Percentiles rank a stretch among this genome's conserved stretches.
These are phyloP conservation scores for Lycodopsis pacificus DNA, from an alignment of 2,797 vertebrate genomes.

Conservation along the genomic window DNA sequence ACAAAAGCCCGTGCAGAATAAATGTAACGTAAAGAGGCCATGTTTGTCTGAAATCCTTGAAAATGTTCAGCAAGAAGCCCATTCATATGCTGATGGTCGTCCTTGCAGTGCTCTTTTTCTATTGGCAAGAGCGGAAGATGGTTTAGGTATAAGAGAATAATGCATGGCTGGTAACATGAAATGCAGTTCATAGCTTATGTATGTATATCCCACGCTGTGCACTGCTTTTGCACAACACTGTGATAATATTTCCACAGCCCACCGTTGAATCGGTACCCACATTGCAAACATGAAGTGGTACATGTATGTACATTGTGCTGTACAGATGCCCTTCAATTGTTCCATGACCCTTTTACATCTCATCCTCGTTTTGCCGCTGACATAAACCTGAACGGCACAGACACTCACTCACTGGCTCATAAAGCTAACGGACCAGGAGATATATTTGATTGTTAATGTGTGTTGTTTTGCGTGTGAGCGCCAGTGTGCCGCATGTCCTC, in stretches of 20 bases:
- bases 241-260: slow-evolving; percentile 32
- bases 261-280: slow-evolving; percentile 42
- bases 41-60: not conserved
- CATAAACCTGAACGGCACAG: slow-evolving; percentile 38
- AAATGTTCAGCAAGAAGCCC: not conserved
- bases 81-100: not conserved
- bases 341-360: slow-evolving; percentile 39
- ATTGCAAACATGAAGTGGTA: slow-evolving; percentile 29
- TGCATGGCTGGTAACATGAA: not conserved
- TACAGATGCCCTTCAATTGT: slow-evolving; percentile 9
- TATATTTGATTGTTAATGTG: slow-evolving; percentile 41
- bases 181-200: not conserved
- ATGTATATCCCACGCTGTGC: slow-evolving; percentile 32
- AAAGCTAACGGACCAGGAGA: slow-evolving; percentile 56
- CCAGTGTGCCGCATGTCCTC: slow-evolving; percentile 21
- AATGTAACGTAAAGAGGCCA: not conserved
- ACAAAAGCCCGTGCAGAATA: not conserved
- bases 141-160: not conserved
- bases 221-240: slow-evolving; percentile 28
- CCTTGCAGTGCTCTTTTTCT: not conserved
- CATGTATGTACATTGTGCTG: slow-evolving; percentile 3
- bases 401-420: slow-evolving; percentile 36
- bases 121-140: not conserved
- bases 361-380: slow-evolving; percentile 37
- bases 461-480: slow-evolving; percentile 35